phyloP scores from a whole-genome alignment of 2,888 invertebrate genomes.

The Erebia epiphron region DNA sequence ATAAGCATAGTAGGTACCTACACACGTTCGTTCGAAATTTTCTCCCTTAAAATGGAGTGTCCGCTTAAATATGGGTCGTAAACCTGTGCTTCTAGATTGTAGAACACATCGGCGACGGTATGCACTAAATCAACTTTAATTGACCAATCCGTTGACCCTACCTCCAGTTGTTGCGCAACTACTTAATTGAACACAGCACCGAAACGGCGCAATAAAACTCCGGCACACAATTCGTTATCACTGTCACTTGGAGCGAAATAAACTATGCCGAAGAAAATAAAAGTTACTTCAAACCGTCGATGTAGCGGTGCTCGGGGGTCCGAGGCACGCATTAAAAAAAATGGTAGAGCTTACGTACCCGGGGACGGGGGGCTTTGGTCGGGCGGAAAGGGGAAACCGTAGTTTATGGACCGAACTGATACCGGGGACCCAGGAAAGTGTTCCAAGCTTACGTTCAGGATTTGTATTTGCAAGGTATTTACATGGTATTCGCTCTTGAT shows the following conservation, averaged over 20 bases:
- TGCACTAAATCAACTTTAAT: conserved; percentile 42
- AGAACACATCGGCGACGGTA: conserved; percentile 30
- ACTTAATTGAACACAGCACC: conserved; percentile 54
- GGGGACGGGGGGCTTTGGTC: conserved; percentile 57
- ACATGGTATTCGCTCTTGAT: conserved; percentile 62
- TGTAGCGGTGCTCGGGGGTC: conserved; percentile 64
- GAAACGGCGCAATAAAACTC: conserved; percentile 53
- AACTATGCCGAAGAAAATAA: conserved; percentile 62
- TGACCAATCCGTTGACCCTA: conserved; percentile 45
- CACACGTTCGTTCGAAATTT: not conserved
- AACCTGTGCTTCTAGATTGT: conserved; percentile 35
- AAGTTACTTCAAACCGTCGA: conserved; percentile 66
- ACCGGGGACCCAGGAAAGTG: conserved; percentile 75
- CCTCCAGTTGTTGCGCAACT: conserved; percentile 45
- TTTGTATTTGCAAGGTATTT: conserved; percentile 74
- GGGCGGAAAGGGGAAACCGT: conserved; percentile 50
- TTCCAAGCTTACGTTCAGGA: conserved; percentile 74
- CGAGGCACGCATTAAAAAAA: conserved; percentile 77
- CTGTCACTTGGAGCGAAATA: conserved; percentile 52
- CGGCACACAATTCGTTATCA: conserved; percentile 53
- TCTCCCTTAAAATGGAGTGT: conserved; percentile 17
- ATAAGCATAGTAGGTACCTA: not conserved
- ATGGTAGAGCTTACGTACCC: conserved; percentile 73
- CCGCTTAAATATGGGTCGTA: conserved; percentile 33
- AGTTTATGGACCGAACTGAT: conserved; percentile 81